Conservation (phyloP, 2,797 vertebrate species). For the Gymnocypris eckloni region DNA sequence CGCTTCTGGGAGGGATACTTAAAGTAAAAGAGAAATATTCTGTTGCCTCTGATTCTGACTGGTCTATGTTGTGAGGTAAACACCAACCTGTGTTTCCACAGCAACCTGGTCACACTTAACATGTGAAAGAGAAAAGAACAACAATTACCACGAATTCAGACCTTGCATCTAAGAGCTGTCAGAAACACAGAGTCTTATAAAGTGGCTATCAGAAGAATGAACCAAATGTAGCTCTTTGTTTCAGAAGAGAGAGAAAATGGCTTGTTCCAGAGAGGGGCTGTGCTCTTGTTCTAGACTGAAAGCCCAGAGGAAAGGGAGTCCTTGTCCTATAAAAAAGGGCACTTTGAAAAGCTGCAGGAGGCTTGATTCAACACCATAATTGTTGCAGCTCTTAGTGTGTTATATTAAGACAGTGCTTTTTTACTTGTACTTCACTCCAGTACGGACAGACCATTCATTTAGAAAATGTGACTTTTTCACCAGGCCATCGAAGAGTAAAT, state of each 20-base stretch:
- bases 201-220: conserved; percentile 56
- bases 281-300: conserved; percentile 77
- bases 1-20: not conserved
- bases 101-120: conserved; percentile 64
- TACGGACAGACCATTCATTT: conserved; percentile 34
- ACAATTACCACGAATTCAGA: conserved; percentile 57
- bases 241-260: conserved; percentile 64
- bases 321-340: conserved; percentile 84
- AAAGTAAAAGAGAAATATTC: conserved; percentile 46
- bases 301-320: conserved; percentile 82
- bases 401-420: conserved; percentile 64
- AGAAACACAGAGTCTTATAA: conserved; percentile 53
- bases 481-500: conserved; percentile 1
- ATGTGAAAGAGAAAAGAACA: conserved; percentile 45
- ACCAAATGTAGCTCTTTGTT: conserved; percentile 56
- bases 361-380: conserved; percentile 75
- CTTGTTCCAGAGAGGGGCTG: conserved; percentile 70
- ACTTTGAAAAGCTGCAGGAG: conserved; percentile 80
- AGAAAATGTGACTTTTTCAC: conserved; percentile 18
- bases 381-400: conserved; percentile 66
- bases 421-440: conserved; percentile 50
- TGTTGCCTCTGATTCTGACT: conserved; percentile 43
- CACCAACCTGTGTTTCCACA: conserved; percentile 65
- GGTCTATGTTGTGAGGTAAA: conserved; percentile 64
- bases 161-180: conserved; percentile 55